Percentiles rank a stretch among this genome's conserved stretches.
phyloP scores from a whole-genome alignment of 2,888 invertebrate genomes.

The Meiosimyza platycephala region DNA sequence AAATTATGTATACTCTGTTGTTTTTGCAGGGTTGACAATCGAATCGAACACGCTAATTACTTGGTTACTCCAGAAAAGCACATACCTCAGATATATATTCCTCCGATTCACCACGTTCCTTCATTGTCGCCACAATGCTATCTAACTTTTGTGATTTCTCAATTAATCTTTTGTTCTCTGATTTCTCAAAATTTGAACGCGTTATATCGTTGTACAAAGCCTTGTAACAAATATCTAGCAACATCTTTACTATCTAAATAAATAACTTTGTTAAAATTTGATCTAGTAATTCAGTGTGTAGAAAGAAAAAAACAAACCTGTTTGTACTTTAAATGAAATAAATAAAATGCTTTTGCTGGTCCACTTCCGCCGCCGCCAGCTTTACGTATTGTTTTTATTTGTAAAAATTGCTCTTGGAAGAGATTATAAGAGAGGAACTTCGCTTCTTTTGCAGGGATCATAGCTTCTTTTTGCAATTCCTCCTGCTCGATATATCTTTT shows the following conservation, averaged over 20 bases:
- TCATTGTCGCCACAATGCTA: slow-evolving; percentile 82
- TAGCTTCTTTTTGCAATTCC: slow-evolving; percentile 89
- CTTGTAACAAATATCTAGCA: slow-evolving; percentile 78
- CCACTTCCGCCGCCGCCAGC: slow-evolving; percentile 76
- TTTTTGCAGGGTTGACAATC: neutral
- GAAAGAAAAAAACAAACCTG: slow-evolving; percentile 65
- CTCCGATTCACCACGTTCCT: slow-evolving; percentile 80
- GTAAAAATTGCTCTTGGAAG: slow-evolving; percentile 75
- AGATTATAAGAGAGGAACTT: slow-evolving; percentile 88
- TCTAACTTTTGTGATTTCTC: slow-evolving; percentile 90
- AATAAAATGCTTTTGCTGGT: slow-evolving; percentile 82
- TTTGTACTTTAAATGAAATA: slow-evolving; percentile 80
- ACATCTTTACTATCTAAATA: slow-evolving; percentile 74
- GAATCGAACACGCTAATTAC: neutral
- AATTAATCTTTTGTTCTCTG: slow-evolving; percentile 80
- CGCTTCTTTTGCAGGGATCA: slow-evolving; percentile 94
- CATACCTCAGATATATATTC: slow-evolving; percentile 83
- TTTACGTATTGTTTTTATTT: slow-evolving; percentile 77
- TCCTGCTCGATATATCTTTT: slow-evolving; percentile 91
- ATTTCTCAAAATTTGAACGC: slow-evolving; percentile 74
- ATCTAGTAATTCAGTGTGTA: slow-evolving; percentile 66
- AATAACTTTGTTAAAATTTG: neutral
- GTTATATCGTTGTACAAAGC: slow-evolving; percentile 77
- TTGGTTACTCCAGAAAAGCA: slow-evolving; percentile 63
- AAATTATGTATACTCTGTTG: neutral